phyloP scores from a whole-genome alignment of 1,140 invertebrate genomes.

The Trichonephila clavata region DNA sequence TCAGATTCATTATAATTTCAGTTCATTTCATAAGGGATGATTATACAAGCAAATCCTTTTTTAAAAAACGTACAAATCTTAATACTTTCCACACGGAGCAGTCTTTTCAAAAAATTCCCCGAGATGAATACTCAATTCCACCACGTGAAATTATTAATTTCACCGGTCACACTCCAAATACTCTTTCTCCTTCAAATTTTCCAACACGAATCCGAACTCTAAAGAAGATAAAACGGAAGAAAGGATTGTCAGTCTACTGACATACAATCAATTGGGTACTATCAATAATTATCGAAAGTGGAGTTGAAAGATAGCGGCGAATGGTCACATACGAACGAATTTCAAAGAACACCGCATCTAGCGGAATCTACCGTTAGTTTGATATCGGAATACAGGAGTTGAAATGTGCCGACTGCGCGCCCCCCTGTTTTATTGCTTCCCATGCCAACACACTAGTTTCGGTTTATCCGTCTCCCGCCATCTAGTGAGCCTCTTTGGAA shows the following conservation, averaged over 20 bases:
- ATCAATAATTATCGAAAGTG: constrained; percentile 6
- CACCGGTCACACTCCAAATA: background rate
- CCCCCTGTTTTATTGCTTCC: constrained; percentile 69
- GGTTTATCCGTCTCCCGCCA: constrained; percentile 27
- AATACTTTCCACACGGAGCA: too few relatives aligned
- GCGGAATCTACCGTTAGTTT: constrained; percentile 63
- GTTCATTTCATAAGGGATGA: too few relatives aligned
- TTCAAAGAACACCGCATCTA: constrained; percentile 38
- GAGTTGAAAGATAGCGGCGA: constrained; percentile 42
- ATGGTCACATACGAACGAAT: background rate
- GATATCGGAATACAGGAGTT: constrained; percentile 39
- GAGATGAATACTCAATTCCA: background rate
- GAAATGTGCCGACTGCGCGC: constrained; percentile 54
- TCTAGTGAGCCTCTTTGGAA: background rate
- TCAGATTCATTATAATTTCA: too few relatives aligned
- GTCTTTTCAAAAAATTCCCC: too few relatives aligned
- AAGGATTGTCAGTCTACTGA: background rate
- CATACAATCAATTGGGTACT: background rate
- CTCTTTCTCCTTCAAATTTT: background rate
- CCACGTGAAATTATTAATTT: constrained; percentile 37
- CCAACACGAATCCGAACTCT: background rate
- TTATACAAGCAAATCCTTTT: too few relatives aligned
- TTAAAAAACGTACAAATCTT: too few relatives aligned
- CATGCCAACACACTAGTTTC: constrained; percentile 32
- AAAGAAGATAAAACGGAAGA: background rate